These are phyloP conservation scores for Patiria miniata DNA, from an alignment of 35 echinoderm and acorn worm genomes.

Conservation along the genomic window DNA sequence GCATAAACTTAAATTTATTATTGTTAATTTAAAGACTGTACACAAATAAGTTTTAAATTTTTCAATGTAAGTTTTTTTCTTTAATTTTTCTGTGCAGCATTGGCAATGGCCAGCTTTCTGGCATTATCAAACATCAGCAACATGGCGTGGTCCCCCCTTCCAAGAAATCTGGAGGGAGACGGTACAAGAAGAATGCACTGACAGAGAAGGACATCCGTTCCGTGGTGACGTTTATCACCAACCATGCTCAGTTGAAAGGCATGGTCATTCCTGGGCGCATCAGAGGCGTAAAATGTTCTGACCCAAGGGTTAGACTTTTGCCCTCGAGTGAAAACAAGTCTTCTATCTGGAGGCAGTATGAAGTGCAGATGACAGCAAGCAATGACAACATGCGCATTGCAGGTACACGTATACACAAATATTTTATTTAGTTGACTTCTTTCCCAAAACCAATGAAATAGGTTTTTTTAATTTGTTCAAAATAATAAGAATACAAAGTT, in stretches of 20 bases:
- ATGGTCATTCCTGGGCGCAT: constrained; percentile 61
- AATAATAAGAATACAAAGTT: background rate
- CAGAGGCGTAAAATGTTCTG: constrained; percentile 38
- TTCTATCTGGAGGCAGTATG: constrained; percentile 35
- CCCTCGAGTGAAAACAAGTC: constrained; percentile 55
- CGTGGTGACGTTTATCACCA: constrained; percentile 40
- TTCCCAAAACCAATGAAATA: background rate
- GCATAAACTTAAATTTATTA: background rate
- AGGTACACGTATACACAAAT: constrained; percentile 22
- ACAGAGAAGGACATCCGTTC: constrained; percentile 32
- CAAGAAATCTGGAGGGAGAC: constrained; percentile 45
- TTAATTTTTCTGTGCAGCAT: constrained; percentile 10
- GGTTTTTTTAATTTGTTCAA: too few relatives aligned
- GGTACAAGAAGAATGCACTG: constrained; percentile 36
- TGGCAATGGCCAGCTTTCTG: constrained; percentile 18
- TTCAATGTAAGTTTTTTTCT: background rate
- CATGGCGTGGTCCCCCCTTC: constrained; percentile 30
- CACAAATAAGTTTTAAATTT: too few relatives aligned
- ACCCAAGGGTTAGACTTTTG: constrained; percentile 50
- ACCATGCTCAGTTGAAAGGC: constrained; percentile 46
- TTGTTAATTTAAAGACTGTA: background rate
- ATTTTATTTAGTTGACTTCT: background rate
- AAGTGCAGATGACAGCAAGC: background rate
- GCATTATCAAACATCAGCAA: constrained; percentile 43
- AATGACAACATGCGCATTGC: background rate